Evolutionary conservation across 2,888 invertebrate species (phyloP).

Genomic region (Thereva unica): DNA sequence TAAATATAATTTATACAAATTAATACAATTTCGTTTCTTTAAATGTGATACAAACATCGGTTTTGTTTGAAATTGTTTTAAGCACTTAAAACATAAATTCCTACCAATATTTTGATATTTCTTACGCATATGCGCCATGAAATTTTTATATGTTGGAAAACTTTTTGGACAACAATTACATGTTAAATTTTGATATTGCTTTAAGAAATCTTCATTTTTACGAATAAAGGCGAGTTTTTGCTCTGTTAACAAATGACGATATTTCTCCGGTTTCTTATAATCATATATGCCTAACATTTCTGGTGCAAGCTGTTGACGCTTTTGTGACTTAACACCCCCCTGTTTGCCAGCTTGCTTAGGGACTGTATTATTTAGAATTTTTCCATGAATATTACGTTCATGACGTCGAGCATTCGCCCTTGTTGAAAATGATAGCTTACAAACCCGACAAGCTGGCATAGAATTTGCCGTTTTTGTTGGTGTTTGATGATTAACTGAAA

Average conservation of each 20-base stretch:
- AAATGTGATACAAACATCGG: constrained; percentile 58
- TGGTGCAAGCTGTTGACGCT: constrained; percentile 32
- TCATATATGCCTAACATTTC: constrained; percentile 51
- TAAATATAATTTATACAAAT: constrained; percentile 54
- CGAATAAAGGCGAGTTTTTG: constrained; percentile 56
- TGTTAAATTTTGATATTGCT: constrained; percentile 57
- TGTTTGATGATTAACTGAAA: not conserved
- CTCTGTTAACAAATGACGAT: constrained; percentile 53
- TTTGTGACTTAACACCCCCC: not conserved
- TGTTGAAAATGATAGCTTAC: constrained; percentile 57
- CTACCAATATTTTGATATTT: constrained; percentile 55
- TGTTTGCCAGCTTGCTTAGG: constrained; percentile 9
- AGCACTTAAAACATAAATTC: constrained; percentile 57
- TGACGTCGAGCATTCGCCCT: constrained; percentile 58
- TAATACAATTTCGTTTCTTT: constrained; percentile 57
- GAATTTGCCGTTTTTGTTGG: not conserved
- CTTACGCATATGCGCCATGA: constrained; percentile 59
- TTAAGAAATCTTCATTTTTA: constrained; percentile 55
- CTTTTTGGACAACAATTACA: constrained; percentile 57
- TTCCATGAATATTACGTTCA: constrained; percentile 57
- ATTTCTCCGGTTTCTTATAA: constrained; percentile 56
- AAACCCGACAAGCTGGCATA: constrained; percentile 51
- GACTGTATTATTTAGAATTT: constrained; percentile 1
- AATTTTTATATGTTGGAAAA: constrained; percentile 56
- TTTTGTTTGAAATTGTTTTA: constrained; percentile 58